A percentile compares a stretch with the other conserved stretches of the same genome.
Evolutionary conservation across 2,888 invertebrate species (phyloP).

Genomic region (Halictus quadricinctus): DNA sequence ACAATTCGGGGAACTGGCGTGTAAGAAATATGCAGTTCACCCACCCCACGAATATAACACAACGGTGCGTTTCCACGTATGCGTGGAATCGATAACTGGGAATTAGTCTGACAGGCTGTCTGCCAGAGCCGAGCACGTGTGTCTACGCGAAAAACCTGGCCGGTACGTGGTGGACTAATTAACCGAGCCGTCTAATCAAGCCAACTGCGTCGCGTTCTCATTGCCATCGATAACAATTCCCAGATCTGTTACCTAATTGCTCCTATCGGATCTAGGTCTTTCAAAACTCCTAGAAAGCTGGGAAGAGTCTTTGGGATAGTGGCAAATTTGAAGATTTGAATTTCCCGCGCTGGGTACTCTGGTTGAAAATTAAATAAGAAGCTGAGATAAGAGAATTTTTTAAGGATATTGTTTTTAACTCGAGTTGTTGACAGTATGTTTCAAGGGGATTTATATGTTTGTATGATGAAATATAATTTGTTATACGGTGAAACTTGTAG

Average conservation of each 20-base stretch:
- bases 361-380: not conserved
- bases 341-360: not conserved
- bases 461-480: not conserved
- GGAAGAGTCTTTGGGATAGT: not conserved
- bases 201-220: not conserved
- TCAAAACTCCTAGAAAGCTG: not conserved
- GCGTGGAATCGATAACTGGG: conserved; percentile 76
- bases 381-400: not conserved
- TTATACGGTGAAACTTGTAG: not conserved
- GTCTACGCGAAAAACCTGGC: conserved; percentile 52
- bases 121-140: conserved; percentile 61
- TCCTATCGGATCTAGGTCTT: not conserved
- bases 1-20: conserved; percentile 44
- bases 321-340: not conserved
- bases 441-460: not conserved
- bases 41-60: conserved; percentile 59
- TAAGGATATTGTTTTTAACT: conserved; percentile 27
- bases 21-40: conserved; percentile 52
- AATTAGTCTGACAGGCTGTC: conserved; percentile 75
- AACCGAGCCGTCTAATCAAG: conserved; percentile 11
- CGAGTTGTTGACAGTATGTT: conserved; percentile 15
- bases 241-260: not conserved
- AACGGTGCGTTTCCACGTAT: conserved; percentile 67
- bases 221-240: not conserved
- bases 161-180: conserved; percentile 44